phyloP scores from a whole-genome alignment of 1,140 invertebrate genomes.

The Proctacanthus coquilletti region DNA sequence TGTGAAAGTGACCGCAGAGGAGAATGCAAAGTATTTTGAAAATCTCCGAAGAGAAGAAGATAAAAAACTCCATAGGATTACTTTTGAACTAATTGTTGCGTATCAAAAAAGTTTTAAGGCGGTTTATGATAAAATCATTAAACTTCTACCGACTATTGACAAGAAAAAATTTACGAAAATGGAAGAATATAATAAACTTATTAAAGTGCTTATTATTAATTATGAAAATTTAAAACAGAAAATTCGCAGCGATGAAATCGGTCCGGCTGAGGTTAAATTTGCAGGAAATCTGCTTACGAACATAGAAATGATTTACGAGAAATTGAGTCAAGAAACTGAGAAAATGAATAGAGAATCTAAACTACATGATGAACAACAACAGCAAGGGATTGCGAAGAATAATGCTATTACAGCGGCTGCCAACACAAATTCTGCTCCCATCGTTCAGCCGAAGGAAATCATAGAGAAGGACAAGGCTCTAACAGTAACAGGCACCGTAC shows the following conservation, averaged over 20 bases:
- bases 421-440: neutral
- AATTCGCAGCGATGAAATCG: slow-evolving; percentile 11
- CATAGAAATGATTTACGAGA: too few relatives aligned
- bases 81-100: slow-evolving; percentile 16
- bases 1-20: too few relatives aligned
- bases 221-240: slow-evolving; percentile 17
- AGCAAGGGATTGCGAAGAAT: too few relatives aligned
- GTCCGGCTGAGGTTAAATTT: slow-evolving; percentile 13
- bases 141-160: slow-evolving; percentile 16
- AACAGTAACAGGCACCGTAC: too few relatives aligned
- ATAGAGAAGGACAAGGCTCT: too few relatives aligned
- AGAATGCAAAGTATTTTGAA: too few relatives aligned
- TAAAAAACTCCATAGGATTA: slow-evolving; percentile 16
- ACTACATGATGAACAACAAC: slow-evolving; percentile 9
- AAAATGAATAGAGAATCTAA: slow-evolving; percentile 10
- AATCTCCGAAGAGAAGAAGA: too few relatives aligned
- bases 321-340: too few relatives aligned
- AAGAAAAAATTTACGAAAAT: slow-evolving; percentile 16
- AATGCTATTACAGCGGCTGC: neutral
- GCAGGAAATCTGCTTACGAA: too few relatives aligned
- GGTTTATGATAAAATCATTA: slow-evolving; percentile 16
- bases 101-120: slow-evolving; percentile 16
- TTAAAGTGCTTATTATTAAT: slow-evolving; percentile 15
- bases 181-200: slow-evolving; percentile 13
- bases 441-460: too few relatives aligned